Conservation (phyloP, 2,113 vertebrate species). For the Brienomyrus brachyistius region DNA sequence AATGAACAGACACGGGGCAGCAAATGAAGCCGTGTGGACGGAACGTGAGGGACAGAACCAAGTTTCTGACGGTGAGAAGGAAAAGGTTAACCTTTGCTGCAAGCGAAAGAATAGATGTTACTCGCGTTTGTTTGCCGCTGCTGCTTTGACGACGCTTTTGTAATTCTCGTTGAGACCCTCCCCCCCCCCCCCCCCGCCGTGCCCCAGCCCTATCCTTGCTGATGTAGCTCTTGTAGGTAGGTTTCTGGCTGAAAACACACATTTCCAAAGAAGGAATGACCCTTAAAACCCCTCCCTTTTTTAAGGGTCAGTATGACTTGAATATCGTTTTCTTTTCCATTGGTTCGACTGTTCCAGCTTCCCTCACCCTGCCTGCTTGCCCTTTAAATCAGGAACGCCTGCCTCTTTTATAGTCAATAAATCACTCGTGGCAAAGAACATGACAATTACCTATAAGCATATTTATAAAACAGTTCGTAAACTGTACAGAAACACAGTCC, state of each 20-base stretch:
- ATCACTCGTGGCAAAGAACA: slow-evolving; percentile 1
- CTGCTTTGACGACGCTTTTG: neutral
- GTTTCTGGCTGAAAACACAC: slow-evolving; percentile 20
- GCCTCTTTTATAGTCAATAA: slow-evolving; percentile 35
- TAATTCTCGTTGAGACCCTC: neutral
- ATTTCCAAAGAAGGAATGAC: slow-evolving; percentile 38
- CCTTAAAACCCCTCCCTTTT: slow-evolving; percentile 10
- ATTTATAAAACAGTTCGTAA: slow-evolving; percentile 33
- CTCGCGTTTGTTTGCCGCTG: neutral
- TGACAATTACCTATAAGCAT: slow-evolving; percentile 34
- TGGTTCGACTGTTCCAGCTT: slow-evolving; percentile 12
- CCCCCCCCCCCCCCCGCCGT: neutral
- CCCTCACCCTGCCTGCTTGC: slow-evolving; percentile 13
- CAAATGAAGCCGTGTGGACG: slow-evolving; percentile 16
- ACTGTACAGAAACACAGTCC: slow-evolving; percentile 24
- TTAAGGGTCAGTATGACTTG: slow-evolving; percentile 34
- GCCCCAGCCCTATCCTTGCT: neutral
- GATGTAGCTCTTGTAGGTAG: neutral
- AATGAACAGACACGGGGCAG: neutral
- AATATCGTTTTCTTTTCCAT: slow-evolving; percentile 22
- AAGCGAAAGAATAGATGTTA: neutral
- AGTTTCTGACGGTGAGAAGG: neutral
- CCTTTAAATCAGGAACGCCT: slow-evolving; percentile 39
- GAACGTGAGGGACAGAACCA: neutral
- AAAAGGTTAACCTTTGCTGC: neutral